These are phyloP conservation scores for Latheticus oryzae DNA, from an alignment of 2,888 invertebrate genomes.

Conservation along the genomic window DNA sequence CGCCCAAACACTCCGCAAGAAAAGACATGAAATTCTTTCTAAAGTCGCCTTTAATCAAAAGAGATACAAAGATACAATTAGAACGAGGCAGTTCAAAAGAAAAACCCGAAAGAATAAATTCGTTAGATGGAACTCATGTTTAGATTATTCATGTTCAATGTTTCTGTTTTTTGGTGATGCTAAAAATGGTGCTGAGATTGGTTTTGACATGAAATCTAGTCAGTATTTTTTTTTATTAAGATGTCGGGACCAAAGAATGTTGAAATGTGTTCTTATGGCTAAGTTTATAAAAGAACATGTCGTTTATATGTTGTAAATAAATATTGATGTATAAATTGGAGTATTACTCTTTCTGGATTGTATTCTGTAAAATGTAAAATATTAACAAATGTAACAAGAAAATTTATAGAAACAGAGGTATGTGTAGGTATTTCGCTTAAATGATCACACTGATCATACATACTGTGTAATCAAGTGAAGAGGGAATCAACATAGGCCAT, in stretches of 20 bases:
- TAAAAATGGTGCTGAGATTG: neutral
- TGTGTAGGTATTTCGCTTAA: no score
- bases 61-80: constrained; percentile 58
- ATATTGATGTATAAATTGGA: constrained; percentile 24
- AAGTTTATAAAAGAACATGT: no score
- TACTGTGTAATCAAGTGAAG: no score
- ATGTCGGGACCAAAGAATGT: constrained; percentile 31
- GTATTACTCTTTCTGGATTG: constrained; percentile 1
- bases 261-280: no score
- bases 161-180: neutral
- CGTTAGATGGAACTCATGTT: constrained; percentile 58
- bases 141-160: constrained; percentile 36
- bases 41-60: constrained; percentile 60
- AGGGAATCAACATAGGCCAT: no score
- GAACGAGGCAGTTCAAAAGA: constrained; percentile 46
- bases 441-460: no score
- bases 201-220: constrained; percentile 23
- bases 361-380: no score
- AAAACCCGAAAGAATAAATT: constrained; percentile 52
- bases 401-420: no score
- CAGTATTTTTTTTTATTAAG: constrained; percentile 20
- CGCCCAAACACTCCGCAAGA: constrained; percentile 57
- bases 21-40: constrained; percentile 61
- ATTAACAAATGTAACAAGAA: no score
- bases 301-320: constrained; percentile 39